These are phyloP conservation scores for Dendrolimus houi DNA, from an alignment of 2,888 invertebrate genomes.

Conservation along the genomic window DNA sequence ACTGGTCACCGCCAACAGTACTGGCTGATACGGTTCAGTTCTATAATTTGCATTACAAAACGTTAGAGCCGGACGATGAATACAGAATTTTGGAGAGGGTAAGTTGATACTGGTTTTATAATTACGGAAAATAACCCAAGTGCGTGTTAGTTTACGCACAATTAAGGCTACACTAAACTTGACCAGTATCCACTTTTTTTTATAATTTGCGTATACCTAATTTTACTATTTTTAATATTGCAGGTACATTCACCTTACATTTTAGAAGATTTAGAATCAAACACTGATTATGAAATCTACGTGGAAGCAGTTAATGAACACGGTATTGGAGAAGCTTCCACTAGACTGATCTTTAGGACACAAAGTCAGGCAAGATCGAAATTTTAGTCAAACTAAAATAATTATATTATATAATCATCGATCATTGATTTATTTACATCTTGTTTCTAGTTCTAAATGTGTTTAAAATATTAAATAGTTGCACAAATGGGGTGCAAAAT, in stretches of 20 bases:
- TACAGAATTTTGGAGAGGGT: constrained; percentile 75
- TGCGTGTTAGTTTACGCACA: too few species aligned
- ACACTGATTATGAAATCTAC: constrained; percentile 87
- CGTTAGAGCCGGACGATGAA: constrained; percentile 70
- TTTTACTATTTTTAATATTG: background rate
- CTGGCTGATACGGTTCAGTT: constrained; percentile 82
- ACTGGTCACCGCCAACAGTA: constrained; percentile 84
- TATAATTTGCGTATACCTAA: too few species aligned
- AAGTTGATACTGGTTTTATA: constrained; percentile 3
- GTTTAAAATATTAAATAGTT: too few species aligned
- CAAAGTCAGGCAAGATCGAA: constrained; percentile 75
- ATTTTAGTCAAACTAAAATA: background rate
- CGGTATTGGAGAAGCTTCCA: constrained; percentile 85
- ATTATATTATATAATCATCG: too few species aligned
- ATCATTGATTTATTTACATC: too few species aligned
- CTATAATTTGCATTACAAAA: constrained; percentile 79
- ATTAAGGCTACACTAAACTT: too few species aligned
- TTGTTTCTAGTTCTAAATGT: too few species aligned
- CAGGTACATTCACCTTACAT: constrained; percentile 83
- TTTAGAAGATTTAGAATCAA: constrained; percentile 83
- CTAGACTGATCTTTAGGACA: constrained; percentile 85
- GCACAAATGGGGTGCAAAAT: too few species aligned
- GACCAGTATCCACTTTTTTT: too few species aligned
- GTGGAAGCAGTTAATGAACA: constrained; percentile 88
- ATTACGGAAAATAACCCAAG: too few species aligned